Base-by-base conservation (phyloP, 2,888 invertebrate species). In the Imbricaverruca yamaguchii region DNA sequence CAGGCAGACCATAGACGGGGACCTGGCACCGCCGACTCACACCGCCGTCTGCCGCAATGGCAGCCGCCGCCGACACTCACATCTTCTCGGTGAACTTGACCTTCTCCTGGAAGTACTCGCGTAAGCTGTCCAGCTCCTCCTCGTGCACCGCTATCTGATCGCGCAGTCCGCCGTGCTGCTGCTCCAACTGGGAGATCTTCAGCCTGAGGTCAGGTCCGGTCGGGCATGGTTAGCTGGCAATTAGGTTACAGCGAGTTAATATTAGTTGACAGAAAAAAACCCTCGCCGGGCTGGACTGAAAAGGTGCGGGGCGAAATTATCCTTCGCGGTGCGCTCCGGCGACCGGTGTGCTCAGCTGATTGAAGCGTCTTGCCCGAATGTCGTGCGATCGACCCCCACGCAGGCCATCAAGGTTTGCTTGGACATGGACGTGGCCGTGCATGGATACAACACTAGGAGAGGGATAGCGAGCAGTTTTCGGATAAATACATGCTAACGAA, bases 31-130 rank as follows among this genome's bases (percentile, higher is more conserved):
- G 4, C 39, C 39, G 4, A 39, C 39, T 3, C 39, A 39, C 39
- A 1, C 39, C 39, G 2, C 39, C 39, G 2, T 4, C 39, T 4
- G 2, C 39, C 39, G 2, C 39, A 39, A 39, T 1, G 39, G 39
- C 39, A 39, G 39, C 39, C 39, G 39, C 39, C 39, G 4, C 39
- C 39, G 2, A 39, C 53, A 74, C 74, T 74, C 74, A 74, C 74
- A 74, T 74, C 8, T 55, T 74, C 53, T 74, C 74, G 53, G 74
- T 74, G 39, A 74, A 74, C 53, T 55, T 57, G 79, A 79, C 79
- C 15, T 79, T 79, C 57, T 79, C 57, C 57, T 79, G 23, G 57
- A 79, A 79, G 79, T 79, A 79, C 57, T 79, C 57, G 3, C 79
- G 57, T 0, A 79, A 57, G 3, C 25, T 12, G 57, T 57, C 10